These are phyloP conservation scores for Callimorpha dominula DNA, from an alignment of 2,888 invertebrate genomes.

Conservation along the genomic window DNA sequence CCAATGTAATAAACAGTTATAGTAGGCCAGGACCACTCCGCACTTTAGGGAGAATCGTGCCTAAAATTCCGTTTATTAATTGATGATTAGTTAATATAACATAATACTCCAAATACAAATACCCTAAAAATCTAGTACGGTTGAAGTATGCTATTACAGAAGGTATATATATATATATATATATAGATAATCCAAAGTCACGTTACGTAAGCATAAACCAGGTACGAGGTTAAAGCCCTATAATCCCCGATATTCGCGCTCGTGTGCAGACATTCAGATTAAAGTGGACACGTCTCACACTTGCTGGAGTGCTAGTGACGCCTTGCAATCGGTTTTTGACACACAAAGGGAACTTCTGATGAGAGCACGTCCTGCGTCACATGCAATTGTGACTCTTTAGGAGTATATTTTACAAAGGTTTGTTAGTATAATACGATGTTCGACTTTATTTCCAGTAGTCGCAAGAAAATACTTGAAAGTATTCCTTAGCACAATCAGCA, in stretches of 20 bases:
- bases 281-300: constrained; percentile 47
- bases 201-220: constrained; percentile 8
- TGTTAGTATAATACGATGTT: neutral
- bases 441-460: neutral
- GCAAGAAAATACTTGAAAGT: neutral
- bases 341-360: constrained; percentile 26
- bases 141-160: neutral
- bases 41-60: too few species aligned
- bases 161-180: neutral
- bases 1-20: too few species aligned
- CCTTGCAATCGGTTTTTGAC: constrained; percentile 38
- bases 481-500: neutral
- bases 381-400: constrained; percentile 14
- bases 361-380: constrained; percentile 12
- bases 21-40: too few species aligned
- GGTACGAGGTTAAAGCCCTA: constrained; percentile 12
- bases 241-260: constrained; percentile 28
- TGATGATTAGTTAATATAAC: too few species aligned
- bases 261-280: constrained; percentile 13
- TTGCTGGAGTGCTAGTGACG: constrained; percentile 11
- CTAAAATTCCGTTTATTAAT: too few species aligned
- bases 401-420: neutral
- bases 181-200: neutral
- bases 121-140: neutral
- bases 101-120: neutral